Base-by-base conservation (phyloP, 2,888 invertebrate genomes). In the Volucella zonaria region DNA sequence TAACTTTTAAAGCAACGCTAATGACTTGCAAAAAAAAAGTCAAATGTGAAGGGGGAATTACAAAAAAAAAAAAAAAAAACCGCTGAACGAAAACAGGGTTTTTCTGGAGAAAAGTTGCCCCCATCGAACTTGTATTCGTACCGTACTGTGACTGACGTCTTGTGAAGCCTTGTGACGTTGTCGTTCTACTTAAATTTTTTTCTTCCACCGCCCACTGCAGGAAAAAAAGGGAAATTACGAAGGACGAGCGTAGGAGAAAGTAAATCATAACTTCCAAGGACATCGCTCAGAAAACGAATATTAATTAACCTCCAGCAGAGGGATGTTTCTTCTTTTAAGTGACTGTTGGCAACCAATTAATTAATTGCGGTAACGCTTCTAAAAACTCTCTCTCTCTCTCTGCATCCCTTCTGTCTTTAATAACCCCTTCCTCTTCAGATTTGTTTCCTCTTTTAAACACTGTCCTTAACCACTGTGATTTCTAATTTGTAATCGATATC, bases 291-390 rank as follows among this genome's bases (percentile, higher is more conserved):
- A 18, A 42, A 61, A 52, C 23, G 15, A 51, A 51, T 61, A 51
- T 73, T 73, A 73, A 73, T 73, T 61, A 73, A 61, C 61, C 43
- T 8, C 47, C 31, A 52, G 51, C 40, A 64, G 52, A 42, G 31
- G 66, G 9, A 49, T 31, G 6, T 31, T 31, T 31, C 31, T 31
- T 31, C 31, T 31, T 18, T 18, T 45, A 56, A 71, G 49, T 49
- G 64, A 71, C 70, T 71, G 49, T 52, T 74, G 67, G 66, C 61
- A 51, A 67, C 10, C 54, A 74, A 74, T 80, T 80, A 74, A 80
- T 80, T 74, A 80, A 74, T 68, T 74, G 54, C 42, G 61, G 68
- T 58, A 66, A 49, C 64, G 14, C 49, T 47, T 56, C 49, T 12
- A 31, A 12, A 52, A 42, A 31, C 2, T 31, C 31, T 6, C 31